Base-by-base conservation (phyloP, 2,888 invertebrate species). In the Fragum sueziense region DNA sequence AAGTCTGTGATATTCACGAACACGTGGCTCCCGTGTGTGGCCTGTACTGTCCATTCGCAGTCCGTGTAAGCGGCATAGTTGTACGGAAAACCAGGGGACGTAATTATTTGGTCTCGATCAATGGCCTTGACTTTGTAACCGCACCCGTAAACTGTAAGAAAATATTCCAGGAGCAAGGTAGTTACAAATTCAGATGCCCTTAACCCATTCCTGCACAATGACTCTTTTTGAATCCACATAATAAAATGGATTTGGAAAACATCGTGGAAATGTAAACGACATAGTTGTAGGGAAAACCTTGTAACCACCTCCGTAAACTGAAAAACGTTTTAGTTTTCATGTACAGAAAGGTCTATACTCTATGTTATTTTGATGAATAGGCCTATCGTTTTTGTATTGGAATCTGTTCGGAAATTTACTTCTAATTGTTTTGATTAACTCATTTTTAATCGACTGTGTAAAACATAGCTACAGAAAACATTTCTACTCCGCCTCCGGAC, bases 91-190 rank as follows among this genome's bases (percentile, higher is more conserved):
- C 65, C 65, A 3, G 65, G 65, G 25, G 65, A 65, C 3, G 65
- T 34, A 22, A 65, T 37, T 1, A n/a, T 65, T 34, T 65, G 65
- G 34, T 22, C 41, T 25, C 65, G n/a, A 14, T 65, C 65, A 25
- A 65, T 65, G 41, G 65, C 65, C 41, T 65, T 65, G 4, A 65
- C 65, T 25, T 4, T 65, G 27, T 65, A 65, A 11, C 65, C 65
- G 34, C 65, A 65, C 25, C 65, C 65, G 41, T n/a, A 20, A 25
- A 33, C 65, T 65, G 65, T 2, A 34, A 65, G 7, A 31, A 2
- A 61, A 61, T 27, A 37, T 6, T 37, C 37, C 7, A 37, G 37
- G 37, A 14, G 37, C 6, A 37, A n/a, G n/a, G n/a, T n/a, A n/a
- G n/a, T n/a, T n/a, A n/a, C n/a, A n/a, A n/a, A n/a, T n/a, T n/a